Conservation (phyloP, 2,888 invertebrate genomes). For the Nomada ruficornis region DNA sequence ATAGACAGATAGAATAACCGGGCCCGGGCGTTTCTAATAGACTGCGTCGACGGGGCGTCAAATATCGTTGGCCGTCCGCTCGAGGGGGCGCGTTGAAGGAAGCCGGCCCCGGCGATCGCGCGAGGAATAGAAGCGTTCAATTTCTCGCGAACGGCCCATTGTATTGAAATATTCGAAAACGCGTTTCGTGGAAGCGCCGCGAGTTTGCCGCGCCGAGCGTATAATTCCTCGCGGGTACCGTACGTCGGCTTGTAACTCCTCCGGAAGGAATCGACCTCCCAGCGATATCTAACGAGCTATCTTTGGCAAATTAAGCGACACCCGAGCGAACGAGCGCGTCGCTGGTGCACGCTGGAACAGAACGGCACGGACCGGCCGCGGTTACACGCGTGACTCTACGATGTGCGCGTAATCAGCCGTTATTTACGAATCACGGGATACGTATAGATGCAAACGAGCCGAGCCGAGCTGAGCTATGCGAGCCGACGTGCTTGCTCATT, state of each 20-base stretch:
- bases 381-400: conserved; percentile 6
- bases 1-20: conserved; percentile 20
- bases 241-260: conserved; percentile 32
- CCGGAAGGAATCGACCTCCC: conserved; percentile 50
- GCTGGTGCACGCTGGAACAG: conserved; percentile 19
- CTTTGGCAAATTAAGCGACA: conserved; percentile 59
- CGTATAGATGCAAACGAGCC: conserved; percentile 18
- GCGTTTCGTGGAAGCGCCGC: conserved; percentile 35
- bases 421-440: conserved; percentile 41
- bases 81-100: not conserved
- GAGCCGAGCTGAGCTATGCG: not conserved
- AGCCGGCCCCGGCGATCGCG: not conserved
- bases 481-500: conserved; percentile 2
- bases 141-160: conserved; percentile 51
- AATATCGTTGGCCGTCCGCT: conserved; percentile 8
- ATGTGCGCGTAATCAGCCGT: conserved; percentile 40
- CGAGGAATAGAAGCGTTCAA: conserved; percentile 23
- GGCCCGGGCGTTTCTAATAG: not conserved
- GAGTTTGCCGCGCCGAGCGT: conserved; percentile 15
- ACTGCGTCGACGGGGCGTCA: not conserved
- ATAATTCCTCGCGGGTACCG: conserved; percentile 34
- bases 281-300: conserved; percentile 59
- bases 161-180: conserved; percentile 53
- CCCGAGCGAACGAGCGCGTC: conserved; percentile 7
- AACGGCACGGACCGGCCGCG: conserved; percentile 2